Base-by-base conservation (phyloP, 1,140 invertebrate genomes). In the Solen grandis region DNA sequence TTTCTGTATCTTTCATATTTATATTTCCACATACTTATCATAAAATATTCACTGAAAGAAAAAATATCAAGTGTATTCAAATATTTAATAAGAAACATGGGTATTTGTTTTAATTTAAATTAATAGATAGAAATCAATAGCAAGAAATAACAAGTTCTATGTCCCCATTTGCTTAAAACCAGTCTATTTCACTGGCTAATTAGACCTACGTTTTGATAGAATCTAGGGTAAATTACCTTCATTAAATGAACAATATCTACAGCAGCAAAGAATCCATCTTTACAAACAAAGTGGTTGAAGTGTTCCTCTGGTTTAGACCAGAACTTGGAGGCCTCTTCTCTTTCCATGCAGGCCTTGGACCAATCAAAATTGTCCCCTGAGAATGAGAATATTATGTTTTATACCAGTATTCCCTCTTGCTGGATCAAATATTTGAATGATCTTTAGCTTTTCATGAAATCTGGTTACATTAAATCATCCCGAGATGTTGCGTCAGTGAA, bases 161-260 rank as follows among this genome's bases (percentile, higher is more conserved):
- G 35, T 22, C 33, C 25, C 60, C 29, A 29, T 22, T 63, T 14
- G 10, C 16, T 31, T 8, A 22, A 8, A 10, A 10, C 16, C 27
- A 10, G 5, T 25, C 22, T 57, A 16, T 25, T 5, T 57, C 16
- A 57, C 55, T n/a, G 55, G 22, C 13, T 10, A 16, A 57, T n/a
- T 25, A 57, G 5, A n/a, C 8, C 29, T 27, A 5, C 10, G 29
- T 14, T 27, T 63, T 10, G 16, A 33, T 10, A 63, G 33, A 8
- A 13, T 31, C 14, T 31, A 5, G 14, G 16, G 5, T 22, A 31
- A 33, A 31, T 38, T 74, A 89, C 88, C 84, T 88, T 86, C 84
- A 89, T 86, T 29, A 90, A 63, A 75, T 90, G 88, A 8, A 90
- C 88, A 57, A 84, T 81, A 84, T 90, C 88, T 10, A 90, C 86